phyloP scores from a whole-genome alignment of 2,113 vertebrate species.

The Tor tambroides region DNA sequence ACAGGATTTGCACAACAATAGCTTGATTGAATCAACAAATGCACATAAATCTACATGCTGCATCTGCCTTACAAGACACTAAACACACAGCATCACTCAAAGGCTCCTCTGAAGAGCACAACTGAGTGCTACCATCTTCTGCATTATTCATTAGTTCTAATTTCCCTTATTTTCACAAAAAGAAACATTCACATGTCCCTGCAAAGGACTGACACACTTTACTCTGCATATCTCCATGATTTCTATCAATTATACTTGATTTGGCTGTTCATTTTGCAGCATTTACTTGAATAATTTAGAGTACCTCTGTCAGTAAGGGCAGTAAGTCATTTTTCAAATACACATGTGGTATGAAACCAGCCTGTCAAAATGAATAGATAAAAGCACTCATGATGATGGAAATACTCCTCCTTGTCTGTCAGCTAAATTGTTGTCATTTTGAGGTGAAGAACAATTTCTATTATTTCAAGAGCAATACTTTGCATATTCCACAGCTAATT shows the following conservation, averaged over 20 bases:
- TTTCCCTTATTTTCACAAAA: slow-evolving; percentile 65
- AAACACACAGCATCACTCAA: slow-evolving; percentile 24
- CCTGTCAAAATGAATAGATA: slow-evolving; percentile 17
- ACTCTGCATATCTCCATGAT: slow-evolving; percentile 10
- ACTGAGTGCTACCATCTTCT: slow-evolving; percentile 49
- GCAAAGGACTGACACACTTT: slow-evolving; percentile 53
- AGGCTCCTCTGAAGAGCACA: background rate
- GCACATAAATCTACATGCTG: slow-evolving; percentile 7
- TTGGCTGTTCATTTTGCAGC: background rate
- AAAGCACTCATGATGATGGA: slow-evolving; percentile 21
- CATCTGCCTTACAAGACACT: slow-evolving; percentile 20
- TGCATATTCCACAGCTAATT: background rate
- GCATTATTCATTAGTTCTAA: slow-evolving; percentile 70
- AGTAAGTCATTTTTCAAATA: background rate
- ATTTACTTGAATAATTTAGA: background rate
- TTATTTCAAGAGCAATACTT: background rate
- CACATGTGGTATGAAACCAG: background rate
- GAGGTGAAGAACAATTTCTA: background rate
- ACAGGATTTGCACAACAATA: slow-evolving; percentile 5
- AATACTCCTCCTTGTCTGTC: slow-evolving; percentile 1
- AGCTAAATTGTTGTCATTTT: background rate
- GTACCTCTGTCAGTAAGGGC: background rate
- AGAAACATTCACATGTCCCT: slow-evolving; percentile 47
- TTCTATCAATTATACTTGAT: background rate
- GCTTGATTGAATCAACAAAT: slow-evolving; percentile 22